Base-by-base conservation (phyloP, 2,113 vertebrate species). In the Fulica atra region DNA sequence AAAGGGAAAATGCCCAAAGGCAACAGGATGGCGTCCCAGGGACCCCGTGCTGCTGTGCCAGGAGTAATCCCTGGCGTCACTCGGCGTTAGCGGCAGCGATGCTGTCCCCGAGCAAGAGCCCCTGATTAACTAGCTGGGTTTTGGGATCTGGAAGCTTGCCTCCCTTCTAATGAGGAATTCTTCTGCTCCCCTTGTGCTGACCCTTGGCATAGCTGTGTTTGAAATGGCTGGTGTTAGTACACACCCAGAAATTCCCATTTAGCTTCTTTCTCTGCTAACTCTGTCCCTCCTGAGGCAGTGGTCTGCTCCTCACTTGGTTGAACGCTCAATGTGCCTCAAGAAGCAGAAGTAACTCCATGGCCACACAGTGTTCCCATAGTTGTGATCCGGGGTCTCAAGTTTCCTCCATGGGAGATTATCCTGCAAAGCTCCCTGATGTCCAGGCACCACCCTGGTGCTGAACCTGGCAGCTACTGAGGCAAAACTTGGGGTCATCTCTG, bases 51-150 rank as follows among this genome's bases (percentile, higher is more conserved):
- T 63, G 44, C 40, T 42, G 1, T 7, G 59, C 11, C 8, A 33
- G 56, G 16, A 60, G 53, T 3, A 11, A 40, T 46, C 44, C 80
- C 23, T 0, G 50, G 65, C 3, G 4, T 61, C 14, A 1, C n/a
- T 7, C 29, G 7, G 5, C 36, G 64, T 48, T 31, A 56, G 68
- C 72, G 42, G 57, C n/a, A 51, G 59, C 3, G 5, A 31, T 18
- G 59, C 68, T 26, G 72, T 13, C 40, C 66, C 82, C 0, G 0
- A 10, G 59, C 0, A 0, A 60, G 16, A 29, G 29, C 2, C 35
- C 16, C 23, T 20, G 40, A 10, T 18, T 44, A 51, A 9, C 79
- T 11, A 50, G 19, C 20, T 48, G 16, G 29, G 51, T 1, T 11
- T 35, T 44, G 1, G 1, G 48, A 29, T 42, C 91, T 83, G 85